Conservation (phyloP, 2,113 vertebrate genomes). For the Nothobranchius kuhntae region DNA sequence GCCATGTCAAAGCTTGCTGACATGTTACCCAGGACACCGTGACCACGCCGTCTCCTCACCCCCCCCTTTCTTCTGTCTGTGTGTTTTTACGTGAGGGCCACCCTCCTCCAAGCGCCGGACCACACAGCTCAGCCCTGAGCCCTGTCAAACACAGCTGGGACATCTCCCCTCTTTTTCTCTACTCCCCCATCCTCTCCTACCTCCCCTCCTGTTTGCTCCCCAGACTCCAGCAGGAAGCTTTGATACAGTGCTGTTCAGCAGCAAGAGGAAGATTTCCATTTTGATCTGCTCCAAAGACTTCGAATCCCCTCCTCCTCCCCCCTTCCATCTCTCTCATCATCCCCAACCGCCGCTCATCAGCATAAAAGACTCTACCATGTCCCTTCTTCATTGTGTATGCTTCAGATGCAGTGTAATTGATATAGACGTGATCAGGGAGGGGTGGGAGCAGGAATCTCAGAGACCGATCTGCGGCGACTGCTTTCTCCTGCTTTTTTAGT, state of each 20-base stretch:
- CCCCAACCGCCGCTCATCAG: conserved; percentile 65
- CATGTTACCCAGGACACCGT: too few species aligned
- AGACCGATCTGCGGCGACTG: conserved; percentile 46
- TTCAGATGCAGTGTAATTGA: conserved; percentile 60
- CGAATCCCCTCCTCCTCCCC: conserved; percentile 59
- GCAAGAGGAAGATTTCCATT: conserved; percentile 71
- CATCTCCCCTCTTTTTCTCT: conserved; percentile 53
- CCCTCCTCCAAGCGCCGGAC: conserved; percentile 65
- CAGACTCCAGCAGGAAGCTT: conserved; percentile 69
- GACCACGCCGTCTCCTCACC: too few species aligned
- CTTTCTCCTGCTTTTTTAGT: conserved; percentile 43
- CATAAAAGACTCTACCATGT: conserved; percentile 65
- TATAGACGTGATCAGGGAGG: conserved; percentile 55
- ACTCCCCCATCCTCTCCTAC: conserved; percentile 22
- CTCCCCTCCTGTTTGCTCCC: conserved; percentile 59
- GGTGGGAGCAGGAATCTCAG: conserved; percentile 43
- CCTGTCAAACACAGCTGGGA: conserved; percentile 80
- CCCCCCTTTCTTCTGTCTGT: conserved; percentile 1
- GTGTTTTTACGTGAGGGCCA: background rate
- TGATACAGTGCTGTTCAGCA: conserved; percentile 70
- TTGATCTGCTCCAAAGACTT: conserved; percentile 72
- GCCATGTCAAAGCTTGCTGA: too few species aligned
- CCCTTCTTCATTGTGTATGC: conserved; percentile 41
- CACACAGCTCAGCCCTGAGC: conserved; percentile 75
- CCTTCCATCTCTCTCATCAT: conserved; percentile 24